Base-by-base conservation (phyloP, 2,888 invertebrate genomes). In the Drosophila prostipennis region DNA sequence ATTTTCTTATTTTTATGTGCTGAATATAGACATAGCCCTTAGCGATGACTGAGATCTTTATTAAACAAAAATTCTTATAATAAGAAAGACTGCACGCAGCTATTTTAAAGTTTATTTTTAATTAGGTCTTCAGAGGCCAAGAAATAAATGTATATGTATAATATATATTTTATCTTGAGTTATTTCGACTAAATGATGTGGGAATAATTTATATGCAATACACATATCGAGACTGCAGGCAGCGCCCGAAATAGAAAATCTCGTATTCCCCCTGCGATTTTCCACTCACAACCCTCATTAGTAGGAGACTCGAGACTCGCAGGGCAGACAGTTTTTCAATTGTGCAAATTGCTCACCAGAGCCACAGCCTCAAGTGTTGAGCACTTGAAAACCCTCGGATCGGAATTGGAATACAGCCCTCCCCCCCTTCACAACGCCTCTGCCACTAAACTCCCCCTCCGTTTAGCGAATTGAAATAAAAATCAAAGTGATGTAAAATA, bases 401-500 rank as follows among this genome's bases (percentile, higher is more conserved):
- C 45, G 64, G 53, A 53, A 45, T 29, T 7, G 29, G 29, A 7
- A 26, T 26, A 23, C n/a, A n/a, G n/a, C 19, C 16, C 16, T 1
- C 13, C 36, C 26, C 37, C 13, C 3, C 5, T 3, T 10, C 19
- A 19, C 8, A 23, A 29, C 29, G 3, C 23, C 43, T 13, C 13
- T 14, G 23, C 36, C 32, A 56, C 43, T n/a, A 32, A 42, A 40
- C 40, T 43, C 29, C 51, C 45, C 76, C 64, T 72, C 68, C 59
- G 70, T 16, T 59, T 11, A 46, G 57, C 54, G 57, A 78, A 78
- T 70, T 78, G 74, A 75, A 84, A 84, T 87, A 78, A 81, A 74
- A 84, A 87, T 84, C 84, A 81, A 84, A 84, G 69, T 81, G 87
- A 80, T 81, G 81, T 87, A 77, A 80, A 82, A 85, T 82, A 74